Evolutionary conservation across 1,140 invertebrate species (phyloP), one percentile per base, ranked within the genome.

Genomic region (Batillaria attramentaria): DNA sequence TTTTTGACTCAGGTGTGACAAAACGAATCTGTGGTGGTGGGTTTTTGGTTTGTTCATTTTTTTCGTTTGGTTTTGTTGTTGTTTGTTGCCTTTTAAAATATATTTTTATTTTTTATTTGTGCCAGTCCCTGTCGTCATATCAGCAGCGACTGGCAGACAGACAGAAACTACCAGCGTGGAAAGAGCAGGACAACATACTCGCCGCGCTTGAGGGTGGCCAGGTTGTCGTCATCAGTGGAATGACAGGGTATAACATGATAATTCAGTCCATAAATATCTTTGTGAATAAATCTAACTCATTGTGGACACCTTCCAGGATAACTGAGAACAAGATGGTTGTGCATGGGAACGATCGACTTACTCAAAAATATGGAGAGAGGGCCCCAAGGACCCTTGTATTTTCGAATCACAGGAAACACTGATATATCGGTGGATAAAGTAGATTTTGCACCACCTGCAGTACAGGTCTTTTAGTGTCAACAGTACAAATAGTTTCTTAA

Each of bases 161-260:
- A 70, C 92, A 94, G n/a, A 84, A 91, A 57, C 90, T 99, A 75
- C 97, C 97, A 0, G 96, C 97, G 0, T 94, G 93, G 84, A 89
- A 90, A 0, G 95, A 93, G 92, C 94, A 94, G 72, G 93, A 93
- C 0, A 70, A 86, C 24, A 85, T 90, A 8, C 35, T 88, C 43
- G 60, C 83, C 13, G 60, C 78, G 43, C 54, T 90, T n/a, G 72
- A 81, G 35, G 50, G 78, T 0, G 81, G 87, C 70, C 88, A 89
- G 69, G 89, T 90, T 20, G 62, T 87, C n/a, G 88, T 91, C 41
- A 86, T 91, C 72, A 86, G 87, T 85, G 90, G 90, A 33, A 90
- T 89, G 85, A 91, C 90, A 69, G 90, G 90, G 89, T 90, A 79
- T n/a, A n/a, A n/a, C n/a, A n/a, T 79, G 83, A 75, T 50, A 41